These are phyloP conservation scores for Limnephilus marmoratus DNA, from an alignment of 2,888 invertebrate genomes.

Conservation along the genomic window DNA sequence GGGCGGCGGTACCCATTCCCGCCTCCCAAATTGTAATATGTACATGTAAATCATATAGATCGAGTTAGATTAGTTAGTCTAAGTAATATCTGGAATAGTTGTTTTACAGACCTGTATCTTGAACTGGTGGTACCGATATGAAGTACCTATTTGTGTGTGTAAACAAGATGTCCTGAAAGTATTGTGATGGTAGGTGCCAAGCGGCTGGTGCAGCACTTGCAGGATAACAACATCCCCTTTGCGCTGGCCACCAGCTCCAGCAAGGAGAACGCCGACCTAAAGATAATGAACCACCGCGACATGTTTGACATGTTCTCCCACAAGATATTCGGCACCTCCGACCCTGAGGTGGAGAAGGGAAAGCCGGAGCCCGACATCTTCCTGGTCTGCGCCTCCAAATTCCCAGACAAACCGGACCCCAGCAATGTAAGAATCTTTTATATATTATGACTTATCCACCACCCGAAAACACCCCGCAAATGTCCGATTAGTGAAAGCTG, in stretches of 20 bases:
- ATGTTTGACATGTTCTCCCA: constrained; percentile 84
- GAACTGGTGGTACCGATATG: background rate
- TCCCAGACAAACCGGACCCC: constrained; percentile 80
- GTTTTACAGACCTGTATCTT: too few species aligned
- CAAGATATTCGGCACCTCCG: constrained; percentile 88
- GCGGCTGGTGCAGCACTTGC: constrained; percentile 85
- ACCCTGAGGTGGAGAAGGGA: constrained; percentile 89
- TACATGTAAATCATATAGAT: too few species aligned
- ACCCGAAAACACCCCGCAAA: too few species aligned
- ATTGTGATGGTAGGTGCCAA: constrained; percentile 80
- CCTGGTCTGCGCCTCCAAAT: constrained; percentile 84
- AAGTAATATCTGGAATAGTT: too few species aligned
- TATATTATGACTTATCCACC: background rate
- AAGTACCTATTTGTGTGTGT: constrained; percentile 67
- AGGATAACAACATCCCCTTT: constrained; percentile 85
- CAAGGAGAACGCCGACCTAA: constrained; percentile 83
- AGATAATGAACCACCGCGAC: constrained; percentile 80
- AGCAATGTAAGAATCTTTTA: constrained; percentile 73
- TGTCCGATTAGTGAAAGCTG: too few species aligned
- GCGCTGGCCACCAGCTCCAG: constrained; percentile 93
- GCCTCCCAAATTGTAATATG: too few species aligned
- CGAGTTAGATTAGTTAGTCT: too few species aligned
- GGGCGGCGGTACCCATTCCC: too few species aligned
- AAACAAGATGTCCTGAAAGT: background rate
- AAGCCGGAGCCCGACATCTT: constrained; percentile 95